Percentiles rank a stretch among this genome's conserved stretches.
phyloP scores from a whole-genome alignment of 1,140 invertebrate genomes.

The Plectrocnemia conspersa region DNA sequence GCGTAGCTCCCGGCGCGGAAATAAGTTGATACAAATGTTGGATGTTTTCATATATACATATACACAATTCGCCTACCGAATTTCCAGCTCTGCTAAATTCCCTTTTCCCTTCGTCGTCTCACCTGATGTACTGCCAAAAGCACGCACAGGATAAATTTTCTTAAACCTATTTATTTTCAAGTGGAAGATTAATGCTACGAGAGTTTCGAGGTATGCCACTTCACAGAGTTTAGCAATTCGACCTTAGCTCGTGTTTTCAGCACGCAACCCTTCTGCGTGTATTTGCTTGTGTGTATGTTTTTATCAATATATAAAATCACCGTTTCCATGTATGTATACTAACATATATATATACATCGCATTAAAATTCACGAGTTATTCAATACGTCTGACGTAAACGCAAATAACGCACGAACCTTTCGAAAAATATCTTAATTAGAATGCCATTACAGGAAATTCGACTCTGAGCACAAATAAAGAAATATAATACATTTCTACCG shows the following conservation, averaged over 20 bases:
- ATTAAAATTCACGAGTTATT: background rate
- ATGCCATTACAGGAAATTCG: background rate
- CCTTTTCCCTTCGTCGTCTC: conserved; percentile 1
- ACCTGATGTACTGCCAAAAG: conserved; percentile 3
- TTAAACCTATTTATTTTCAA: conserved; percentile 12
- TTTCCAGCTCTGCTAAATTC: background rate
- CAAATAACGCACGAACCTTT: background rate
- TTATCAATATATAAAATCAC: too few relatives aligned
- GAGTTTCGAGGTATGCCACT: conserved; percentile 15
- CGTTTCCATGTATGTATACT: too few relatives aligned
- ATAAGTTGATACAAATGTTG: too few relatives aligned
- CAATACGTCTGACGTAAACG: background rate
- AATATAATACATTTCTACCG: too few relatives aligned
- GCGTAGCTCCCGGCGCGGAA: too few relatives aligned
- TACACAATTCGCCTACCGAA: background rate
- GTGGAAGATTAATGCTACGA: conserved; percentile 16
- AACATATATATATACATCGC: background rate
- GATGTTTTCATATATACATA: too few relatives aligned
- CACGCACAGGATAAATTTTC: conserved; percentile 18
- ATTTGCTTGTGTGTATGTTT: too few relatives aligned
- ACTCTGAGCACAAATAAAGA: too few relatives aligned
- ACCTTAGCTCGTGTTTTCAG: too few relatives aligned
- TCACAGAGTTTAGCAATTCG: conserved; percentile 5
- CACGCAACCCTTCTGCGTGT: too few relatives aligned
- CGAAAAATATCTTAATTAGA: conserved; percentile 6